Evolutionary conservation across 2,113 vertebrate genomes (phyloP), one percentile per base, ranked within the genome.

Genomic region (Perca flavescens): DNA sequence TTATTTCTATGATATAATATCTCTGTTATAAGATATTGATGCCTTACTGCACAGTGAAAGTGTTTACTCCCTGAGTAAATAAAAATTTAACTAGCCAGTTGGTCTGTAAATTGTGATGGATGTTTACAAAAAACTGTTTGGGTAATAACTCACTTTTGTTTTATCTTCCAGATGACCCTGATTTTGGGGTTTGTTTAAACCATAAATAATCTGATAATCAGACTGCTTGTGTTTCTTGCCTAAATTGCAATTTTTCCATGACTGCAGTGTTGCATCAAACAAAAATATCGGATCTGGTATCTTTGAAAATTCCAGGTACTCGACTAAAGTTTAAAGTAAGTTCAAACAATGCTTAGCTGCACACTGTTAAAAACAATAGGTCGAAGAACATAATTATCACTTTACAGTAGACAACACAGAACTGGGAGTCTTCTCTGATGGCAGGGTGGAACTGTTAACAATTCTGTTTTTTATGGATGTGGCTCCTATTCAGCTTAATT

Each of bases 381-480:
- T 15, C 1, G 12, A 47, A 47, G 46, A 15, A 47, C 13, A 47
- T 13, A 36, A 28, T 14, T 34, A 19, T 46, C 19, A 17, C 46
- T 22, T 14, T 16, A 21, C 21, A 53, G 13, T 22, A 64, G 57
- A 60, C 71, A 15, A 70, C 10, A 67, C 4, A 31, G 17, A 22
- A 58, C 49, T 52, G 47, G 64, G 40, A 25, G 2, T 53, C 34
- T 46, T 14, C n/a, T 75, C n/a, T 47, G 60, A 61, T 15, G 71
- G 60, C 25, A 36, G 6, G 6, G 36, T 36, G 36, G 6, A 36
- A 36, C 13, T 22, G 19, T 22, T 80, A 84, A 64, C 14, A 9
- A 21, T 56, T 68, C 46, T 80, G 68, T 47, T 68, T 89, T 71
- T 79, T 65, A 80, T 86, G 47, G 66, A 80, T 53, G 61, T 77